Conservation (phyloP, 2,888 invertebrate genomes). For the Argyra leucocephala region DNA sequence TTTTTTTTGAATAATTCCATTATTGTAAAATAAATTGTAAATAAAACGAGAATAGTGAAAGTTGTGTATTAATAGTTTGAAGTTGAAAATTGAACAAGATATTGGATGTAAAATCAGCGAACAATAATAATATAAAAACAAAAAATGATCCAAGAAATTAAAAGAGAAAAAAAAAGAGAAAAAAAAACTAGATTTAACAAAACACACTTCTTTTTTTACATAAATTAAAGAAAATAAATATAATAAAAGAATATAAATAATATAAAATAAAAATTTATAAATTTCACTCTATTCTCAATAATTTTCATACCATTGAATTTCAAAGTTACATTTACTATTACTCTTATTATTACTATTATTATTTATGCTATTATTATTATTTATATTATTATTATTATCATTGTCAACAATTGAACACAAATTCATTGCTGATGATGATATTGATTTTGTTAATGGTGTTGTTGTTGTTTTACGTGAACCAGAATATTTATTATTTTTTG, state of each 20-base stretch:
- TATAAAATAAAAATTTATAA: no score
- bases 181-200: background rate
- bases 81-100: no score
- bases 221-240: background rate
- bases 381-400: slow-evolving; percentile 8
- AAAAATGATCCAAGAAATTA: no score
- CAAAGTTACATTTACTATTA: slow-evolving; percentile 10
- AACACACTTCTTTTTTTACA: background rate
- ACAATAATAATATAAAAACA: no score
- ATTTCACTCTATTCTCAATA: background rate
- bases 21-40: no score
- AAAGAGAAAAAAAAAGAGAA: background rate
- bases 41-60: no score
- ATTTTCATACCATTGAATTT: slow-evolving; percentile 10
- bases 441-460: background rate
- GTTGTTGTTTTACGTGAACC: background rate
- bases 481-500: slow-evolving; percentile 9
- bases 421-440: background rate
- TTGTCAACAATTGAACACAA: background rate
- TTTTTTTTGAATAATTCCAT: no score
- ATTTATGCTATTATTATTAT: background rate
- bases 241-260: background rate
- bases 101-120: no score
- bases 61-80: no score
- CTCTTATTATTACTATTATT: background rate